A percentile compares a stretch with the other conserved stretches of the same genome.
Conservation (phyloP, 1,140 invertebrate genomes). For the Zophobas morio region DNA sequence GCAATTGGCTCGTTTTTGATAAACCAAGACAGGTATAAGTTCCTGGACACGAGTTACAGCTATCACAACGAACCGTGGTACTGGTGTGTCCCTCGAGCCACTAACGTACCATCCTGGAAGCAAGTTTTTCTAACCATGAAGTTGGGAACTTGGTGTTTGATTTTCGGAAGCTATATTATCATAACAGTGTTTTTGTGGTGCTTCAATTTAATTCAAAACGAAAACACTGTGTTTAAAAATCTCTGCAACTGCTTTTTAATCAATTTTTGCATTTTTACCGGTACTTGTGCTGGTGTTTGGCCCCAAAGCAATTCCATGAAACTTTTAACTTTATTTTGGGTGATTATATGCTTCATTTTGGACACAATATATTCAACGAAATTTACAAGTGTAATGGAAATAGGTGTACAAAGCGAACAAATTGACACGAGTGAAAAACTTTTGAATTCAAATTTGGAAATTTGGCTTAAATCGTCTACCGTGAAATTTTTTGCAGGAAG, state of each 20-base stretch:
- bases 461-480: conserved; percentile 17
- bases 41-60: too few species aligned
- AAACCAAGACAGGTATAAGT: too few species aligned
- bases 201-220: too few species aligned
- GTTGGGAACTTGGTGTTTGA: too few species aligned
- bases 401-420: conserved; percentile 19
- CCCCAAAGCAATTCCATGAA: conserved; percentile 37
- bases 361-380: conserved; percentile 47
- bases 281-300: conserved; percentile 20
- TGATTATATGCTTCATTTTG: conserved; percentile 46
- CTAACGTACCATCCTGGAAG: too few species aligned
- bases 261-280: conserved; percentile 24
- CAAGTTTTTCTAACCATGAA: too few species aligned
- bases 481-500: background rate
- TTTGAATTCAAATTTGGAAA: conserved; percentile 34
- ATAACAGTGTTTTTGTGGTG: too few species aligned
- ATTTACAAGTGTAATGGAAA: conserved; percentile 42
- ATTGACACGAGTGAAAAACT: conserved; percentile 47
- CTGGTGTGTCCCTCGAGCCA: too few species aligned
- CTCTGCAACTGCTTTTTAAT: conserved; percentile 8
- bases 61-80: too few species aligned
- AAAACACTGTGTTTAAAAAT: background rate
- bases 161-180: too few species aligned
- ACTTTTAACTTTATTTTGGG: conserved; percentile 41
- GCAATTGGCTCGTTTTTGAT: too few species aligned